Evolutionary conservation across 2,888 invertebrate species (phyloP), one percentile per base, ranked within the genome.

Genomic region (Glaucopsyche alexis): DNA sequence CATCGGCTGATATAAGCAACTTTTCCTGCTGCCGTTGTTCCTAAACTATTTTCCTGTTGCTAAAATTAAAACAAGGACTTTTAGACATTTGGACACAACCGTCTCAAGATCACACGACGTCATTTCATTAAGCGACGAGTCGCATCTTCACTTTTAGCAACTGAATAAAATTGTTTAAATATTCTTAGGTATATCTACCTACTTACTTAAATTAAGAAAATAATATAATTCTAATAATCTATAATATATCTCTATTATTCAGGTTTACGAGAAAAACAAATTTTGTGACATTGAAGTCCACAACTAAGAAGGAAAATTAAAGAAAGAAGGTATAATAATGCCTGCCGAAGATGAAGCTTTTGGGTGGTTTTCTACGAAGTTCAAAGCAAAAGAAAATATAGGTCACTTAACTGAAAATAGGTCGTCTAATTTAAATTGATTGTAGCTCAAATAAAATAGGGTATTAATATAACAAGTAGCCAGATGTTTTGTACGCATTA

Each of bases 291-390:
- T 4, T 29, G 29, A 29, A 29, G 29, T 29, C 29, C 29, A 29
- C 2, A 29, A 29, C 29, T 29, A 3, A 29, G 29, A 29, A 29
- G 29, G 2, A 29, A 29, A 29, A 29, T 1, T 29, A 29, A 1
- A 29, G n/a, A n/a, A n/a, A n/a, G n/a, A n/a, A n/a, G n/a, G n/a
- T n/a, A n/a, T n/a, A n/a, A n/a, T n/a, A n/a, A 29, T 29, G 29
- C 29, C 29, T 29, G 29, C 29, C 29, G 29, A 29, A 29, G 29
- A 85, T 85, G 86, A 85, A 87, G 84, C 79, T 81, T 77, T 81
- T 84, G 84, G 87, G 82, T 82, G 83, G 83, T 80, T 80, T 90
- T 90, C 89, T 80, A 83, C 87, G 89, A 88, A 89, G 84, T 86
- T 88, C 55, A 88, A 85, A 87, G 87, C 82, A 82, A 80, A 74